phyloP scores from a whole-genome alignment of 2,888 invertebrate genomes.

The Drosophila setosimentum region DNA sequence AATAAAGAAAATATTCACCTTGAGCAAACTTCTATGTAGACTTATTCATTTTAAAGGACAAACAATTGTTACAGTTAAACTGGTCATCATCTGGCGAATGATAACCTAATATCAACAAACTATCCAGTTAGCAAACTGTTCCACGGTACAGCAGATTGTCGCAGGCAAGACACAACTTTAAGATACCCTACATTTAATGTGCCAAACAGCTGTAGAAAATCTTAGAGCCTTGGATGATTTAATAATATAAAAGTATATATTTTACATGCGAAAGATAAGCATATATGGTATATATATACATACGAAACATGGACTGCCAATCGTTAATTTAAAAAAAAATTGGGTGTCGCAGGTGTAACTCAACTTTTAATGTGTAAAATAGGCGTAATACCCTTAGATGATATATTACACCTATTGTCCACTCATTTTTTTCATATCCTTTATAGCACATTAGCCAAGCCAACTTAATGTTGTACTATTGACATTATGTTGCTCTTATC shows the following conservation, averaged over 20 bases:
- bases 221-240: too few relatives aligned
- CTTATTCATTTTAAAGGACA: neutral
- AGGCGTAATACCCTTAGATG: neutral
- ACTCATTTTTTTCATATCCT: neutral
- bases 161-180: neutral
- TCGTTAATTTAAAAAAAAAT: neutral
- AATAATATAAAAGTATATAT: too few relatives aligned
- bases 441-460: neutral
- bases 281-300: neutral
- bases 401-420: neutral
- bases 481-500: neutral
- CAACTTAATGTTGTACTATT: neutral
- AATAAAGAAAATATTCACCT: neutral
- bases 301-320: too few relatives aligned
- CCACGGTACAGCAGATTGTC: neutral
- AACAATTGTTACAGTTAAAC: neutral
- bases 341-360: neutral
- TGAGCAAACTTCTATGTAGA: neutral
- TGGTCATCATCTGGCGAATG: neutral
- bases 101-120: neutral
- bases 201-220: too few relatives aligned
- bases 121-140: neutral
- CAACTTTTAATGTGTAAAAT: neutral
- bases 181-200: too few relatives aligned
- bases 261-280: too few relatives aligned